Base-by-base conservation (phyloP, 2,113 vertebrate species). In the Chaenocephalus aceratus region DNA sequence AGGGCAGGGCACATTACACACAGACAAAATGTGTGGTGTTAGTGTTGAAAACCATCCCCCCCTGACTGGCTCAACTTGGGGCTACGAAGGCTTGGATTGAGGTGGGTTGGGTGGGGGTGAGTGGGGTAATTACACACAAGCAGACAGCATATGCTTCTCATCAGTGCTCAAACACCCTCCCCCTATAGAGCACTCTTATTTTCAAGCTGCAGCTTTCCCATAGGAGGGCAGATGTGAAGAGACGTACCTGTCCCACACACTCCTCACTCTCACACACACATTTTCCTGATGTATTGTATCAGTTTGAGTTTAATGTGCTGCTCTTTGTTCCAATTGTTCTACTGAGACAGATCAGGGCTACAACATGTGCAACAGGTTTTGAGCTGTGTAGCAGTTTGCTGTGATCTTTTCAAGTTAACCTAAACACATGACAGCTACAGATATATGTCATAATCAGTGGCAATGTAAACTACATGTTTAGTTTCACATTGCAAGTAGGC, bases 101-200 rank as follows among this genome's bases (percentile, higher is more conserved):
- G 75, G 49, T 74, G 85, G 68, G 90, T 78, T 48, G 82, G 80
- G 68, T 72, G 49, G 56, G 86, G 88, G 88, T 88, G 90, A 94
- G 91, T 93, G 93, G 86, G 91, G 91, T 94, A 95, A 95, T 95
- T 95, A 93, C 93, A 93, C 86, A 90, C 90, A 90, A 91, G 93
- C 93, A 95, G 90, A 90, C 91, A 93, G 89, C 94, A 95, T 95
- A 93, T 95, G 94, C 93, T 95, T 95, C 94, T 91, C 93, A 95
- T 95, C 94, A 95, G 86, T 41, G 87, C 80, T 85, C 79, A 86
- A 82, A 92, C 85, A 91, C 90, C 93, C 88, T 86, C 88, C 91
- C 89, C 92, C 86, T 83, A 77, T 91, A 88, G 89, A 71, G 82
- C 70, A 90, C 89, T 94, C 85, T 93, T 92, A 91, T 90, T 94